phyloP scores from a whole-genome alignment of 2,113 vertebrate species.

The Megalops atlanticus region DNA sequence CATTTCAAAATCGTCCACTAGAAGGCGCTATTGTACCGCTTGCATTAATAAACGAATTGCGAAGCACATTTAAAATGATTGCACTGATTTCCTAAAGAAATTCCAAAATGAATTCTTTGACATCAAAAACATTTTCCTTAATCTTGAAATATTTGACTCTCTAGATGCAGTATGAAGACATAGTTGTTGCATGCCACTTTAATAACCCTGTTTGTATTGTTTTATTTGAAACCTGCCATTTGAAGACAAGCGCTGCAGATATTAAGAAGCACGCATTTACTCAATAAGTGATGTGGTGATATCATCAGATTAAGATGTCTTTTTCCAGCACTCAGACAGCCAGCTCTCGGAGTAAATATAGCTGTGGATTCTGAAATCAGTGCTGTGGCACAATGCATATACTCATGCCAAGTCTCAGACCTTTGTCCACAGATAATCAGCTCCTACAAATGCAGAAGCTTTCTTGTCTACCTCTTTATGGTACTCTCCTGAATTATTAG shows the following conservation, averaged over 20 bases:
- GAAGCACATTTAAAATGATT: neutral
- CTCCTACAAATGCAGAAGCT: neutral
- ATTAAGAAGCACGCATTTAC: no score
- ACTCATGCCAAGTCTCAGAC: neutral
- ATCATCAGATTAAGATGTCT: no score
- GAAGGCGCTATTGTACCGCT: slow-evolving; percentile 52
- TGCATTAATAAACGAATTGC: neutral
- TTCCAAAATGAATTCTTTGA: neutral
- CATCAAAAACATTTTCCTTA: no score
- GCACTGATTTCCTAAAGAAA: neutral
- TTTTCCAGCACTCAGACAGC: no score
- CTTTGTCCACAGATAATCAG: neutral
- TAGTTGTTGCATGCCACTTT: no score
- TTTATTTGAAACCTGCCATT: no score
- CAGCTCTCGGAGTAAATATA: neutral
- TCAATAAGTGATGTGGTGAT: no score
- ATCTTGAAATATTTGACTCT: no score
- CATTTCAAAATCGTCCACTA: slow-evolving; percentile 48
- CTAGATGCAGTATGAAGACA: no score
- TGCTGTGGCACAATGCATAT: neutral
- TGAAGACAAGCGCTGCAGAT: neutral
- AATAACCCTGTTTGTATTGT: no score
- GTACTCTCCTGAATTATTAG: no score
- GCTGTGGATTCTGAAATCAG: no score
- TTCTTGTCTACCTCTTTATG: neutral